Conservation (phyloP, 2,888 invertebrate species). For the Tanypteryx hageni region DNA sequence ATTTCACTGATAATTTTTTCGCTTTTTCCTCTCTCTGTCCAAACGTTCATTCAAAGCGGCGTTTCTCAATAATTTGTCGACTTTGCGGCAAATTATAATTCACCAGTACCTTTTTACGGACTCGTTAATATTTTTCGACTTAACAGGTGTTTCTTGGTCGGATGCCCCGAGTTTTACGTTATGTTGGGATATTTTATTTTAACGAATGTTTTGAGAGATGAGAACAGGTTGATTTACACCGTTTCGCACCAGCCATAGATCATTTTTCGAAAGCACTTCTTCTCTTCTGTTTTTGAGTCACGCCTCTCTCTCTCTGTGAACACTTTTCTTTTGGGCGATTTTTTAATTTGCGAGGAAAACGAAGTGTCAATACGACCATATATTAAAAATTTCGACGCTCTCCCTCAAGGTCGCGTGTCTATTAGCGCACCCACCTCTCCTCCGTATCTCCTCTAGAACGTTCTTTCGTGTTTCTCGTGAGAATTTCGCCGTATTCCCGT, state of each 20-base stretch:
- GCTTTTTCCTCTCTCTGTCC: too few species aligned
- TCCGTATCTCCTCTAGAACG: neutral
- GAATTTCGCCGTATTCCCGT: neutral
- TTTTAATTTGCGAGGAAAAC: neutral
- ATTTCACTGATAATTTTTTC: too few species aligned
- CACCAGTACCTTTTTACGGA: neutral
- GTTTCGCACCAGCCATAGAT: neutral
- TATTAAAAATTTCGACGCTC: neutral
- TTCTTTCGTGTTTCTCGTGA: too few species aligned
- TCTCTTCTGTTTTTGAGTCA: neutral
- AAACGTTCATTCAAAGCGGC: too few species aligned
- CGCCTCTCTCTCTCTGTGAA: neutral
- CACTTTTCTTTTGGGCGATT: neutral
- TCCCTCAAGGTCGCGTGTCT: neutral
- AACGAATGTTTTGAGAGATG: neutral
- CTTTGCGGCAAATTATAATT: neutral
- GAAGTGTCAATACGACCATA: neutral
- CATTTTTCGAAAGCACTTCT: slow-evolving; percentile 12
- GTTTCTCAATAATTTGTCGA: too few species aligned
- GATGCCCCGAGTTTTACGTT: neutral
- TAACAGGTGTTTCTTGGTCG: slow-evolving; percentile 8
- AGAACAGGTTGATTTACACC: slow-evolving; percentile 28
- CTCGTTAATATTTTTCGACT: slow-evolving; percentile 1
- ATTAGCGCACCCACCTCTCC: neutral
- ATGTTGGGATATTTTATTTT: neutral